Evolutionary conservation across 2,888 invertebrate species (phyloP).

Genomic region (Glaucopsyche alexis): DNA sequence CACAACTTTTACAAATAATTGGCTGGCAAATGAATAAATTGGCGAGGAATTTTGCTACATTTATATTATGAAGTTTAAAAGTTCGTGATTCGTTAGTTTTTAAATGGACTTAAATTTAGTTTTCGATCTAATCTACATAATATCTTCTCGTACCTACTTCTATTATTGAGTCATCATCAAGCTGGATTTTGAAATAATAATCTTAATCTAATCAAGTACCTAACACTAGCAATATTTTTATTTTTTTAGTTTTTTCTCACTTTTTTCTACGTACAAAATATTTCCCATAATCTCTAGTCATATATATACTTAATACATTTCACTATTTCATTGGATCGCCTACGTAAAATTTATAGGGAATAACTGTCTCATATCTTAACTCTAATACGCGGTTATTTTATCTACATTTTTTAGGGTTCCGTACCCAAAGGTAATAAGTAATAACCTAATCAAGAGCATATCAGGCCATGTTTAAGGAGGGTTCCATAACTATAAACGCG

Average conservation of each 20-base stretch:
- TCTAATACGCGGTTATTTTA: neutral
- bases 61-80: conserved; percentile 10
- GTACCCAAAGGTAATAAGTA: no score
- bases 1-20: conserved; percentile 6
- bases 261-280: no score
- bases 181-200: no score
- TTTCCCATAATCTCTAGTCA: conserved; percentile 1
- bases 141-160: no score
- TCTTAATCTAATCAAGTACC: no score
- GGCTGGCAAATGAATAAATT: neutral
- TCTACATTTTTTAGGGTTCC: neutral
- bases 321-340: conserved; percentile 36
- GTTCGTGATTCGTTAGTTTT: neutral
- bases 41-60: neutral
- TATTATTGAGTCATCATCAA: no score
- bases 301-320: no score
- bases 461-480: no score
- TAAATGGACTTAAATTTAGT: neutral
- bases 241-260: no score
- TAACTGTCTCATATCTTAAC: neutral
- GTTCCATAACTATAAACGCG: no score
- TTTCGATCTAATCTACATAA: neutral
- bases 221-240: no score
- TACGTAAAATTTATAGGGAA: conserved; percentile 30
- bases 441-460: no score